phyloP scores from a whole-genome alignment of 2,797 vertebrate species.

The Sebastes aleutianus region DNA sequence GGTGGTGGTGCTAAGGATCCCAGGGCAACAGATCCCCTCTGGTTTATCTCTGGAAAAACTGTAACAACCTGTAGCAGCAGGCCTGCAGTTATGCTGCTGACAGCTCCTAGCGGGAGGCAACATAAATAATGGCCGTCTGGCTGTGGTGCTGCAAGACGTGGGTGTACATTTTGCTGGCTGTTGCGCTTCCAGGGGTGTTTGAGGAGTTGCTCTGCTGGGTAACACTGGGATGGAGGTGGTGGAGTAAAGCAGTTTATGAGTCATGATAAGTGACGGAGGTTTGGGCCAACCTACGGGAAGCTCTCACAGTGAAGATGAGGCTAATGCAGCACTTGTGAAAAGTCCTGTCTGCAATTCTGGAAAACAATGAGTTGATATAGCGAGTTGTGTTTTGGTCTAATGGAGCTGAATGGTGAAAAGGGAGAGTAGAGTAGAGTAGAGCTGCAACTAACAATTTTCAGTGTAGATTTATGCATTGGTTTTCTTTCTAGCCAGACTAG shows the following conservation, averaged over 20 bases:
- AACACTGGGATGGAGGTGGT: slow-evolving; percentile 4
- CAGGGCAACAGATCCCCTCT: slow-evolving; percentile 13
- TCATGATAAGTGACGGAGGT: slow-evolving; percentile 18
- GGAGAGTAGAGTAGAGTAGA: neutral
- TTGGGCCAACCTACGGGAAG: neutral
- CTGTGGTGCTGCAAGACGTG: slow-evolving; percentile 37
- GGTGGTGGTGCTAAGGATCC: slow-evolving; percentile 48
- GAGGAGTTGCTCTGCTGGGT: slow-evolving; percentile 13
- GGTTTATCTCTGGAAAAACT: slow-evolving; percentile 47
- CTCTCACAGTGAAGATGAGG: neutral
- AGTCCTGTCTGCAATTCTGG: neutral
- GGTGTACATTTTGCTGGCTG: slow-evolving; percentile 17
- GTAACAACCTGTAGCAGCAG: slow-evolving; percentile 57
- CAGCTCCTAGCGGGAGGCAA: slow-evolving; percentile 34
- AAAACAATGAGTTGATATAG: neutral
- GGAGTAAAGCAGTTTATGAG: slow-evolving; percentile 9
- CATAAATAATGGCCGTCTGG: slow-evolving; percentile 44
- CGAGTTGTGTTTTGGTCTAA: neutral
- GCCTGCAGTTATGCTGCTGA: slow-evolving; percentile 44
- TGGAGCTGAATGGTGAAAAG: neutral
- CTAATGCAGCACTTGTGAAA: neutral
- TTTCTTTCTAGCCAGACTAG: neutral
- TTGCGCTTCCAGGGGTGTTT: slow-evolving; percentile 29
- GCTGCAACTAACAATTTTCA: neutral
- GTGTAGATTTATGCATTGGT: neutral